phyloP scores from a whole-genome alignment of 2,888 invertebrate genomes.

The Phengaris arion region DNA sequence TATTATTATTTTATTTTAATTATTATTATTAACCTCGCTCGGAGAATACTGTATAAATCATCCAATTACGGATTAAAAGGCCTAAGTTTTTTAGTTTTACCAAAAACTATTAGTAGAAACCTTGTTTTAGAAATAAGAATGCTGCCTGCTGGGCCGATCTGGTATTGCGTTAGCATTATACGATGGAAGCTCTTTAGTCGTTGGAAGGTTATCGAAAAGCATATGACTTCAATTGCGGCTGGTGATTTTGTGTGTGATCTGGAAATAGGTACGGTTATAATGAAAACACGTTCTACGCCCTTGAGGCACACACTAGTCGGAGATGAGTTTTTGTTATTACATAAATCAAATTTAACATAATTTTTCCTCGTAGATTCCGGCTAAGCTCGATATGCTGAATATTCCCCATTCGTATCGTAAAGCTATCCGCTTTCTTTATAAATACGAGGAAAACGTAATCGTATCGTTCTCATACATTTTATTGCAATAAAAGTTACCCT shows the following conservation, averaged over 20 bases:
- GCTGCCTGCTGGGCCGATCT: too few species aligned
- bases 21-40: too few species aligned
- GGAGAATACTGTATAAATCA: too few species aligned
- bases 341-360: background rate
- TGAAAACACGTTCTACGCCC: background rate
- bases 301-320: background rate
- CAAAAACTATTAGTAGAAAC: too few species aligned
- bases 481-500: background rate
- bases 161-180: too few species aligned
- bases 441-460: background rate
- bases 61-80: too few species aligned
- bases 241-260: background rate
- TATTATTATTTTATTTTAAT: too few species aligned
- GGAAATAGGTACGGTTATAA: slow-evolving; percentile 3
- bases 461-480: background rate
- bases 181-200: too few species aligned
- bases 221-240: too few species aligned
- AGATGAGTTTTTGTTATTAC: background rate
- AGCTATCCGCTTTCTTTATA: background rate
- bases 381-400: background rate
- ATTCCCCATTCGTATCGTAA: background rate
- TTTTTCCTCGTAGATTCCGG: background rate
- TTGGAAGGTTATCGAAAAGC: too few species aligned
- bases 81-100: too few species aligned
- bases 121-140: too few species aligned